These are phyloP conservation scores for Lathronympha strigana DNA, from an alignment of 2,888 invertebrate species.

Conservation along the genomic window DNA sequence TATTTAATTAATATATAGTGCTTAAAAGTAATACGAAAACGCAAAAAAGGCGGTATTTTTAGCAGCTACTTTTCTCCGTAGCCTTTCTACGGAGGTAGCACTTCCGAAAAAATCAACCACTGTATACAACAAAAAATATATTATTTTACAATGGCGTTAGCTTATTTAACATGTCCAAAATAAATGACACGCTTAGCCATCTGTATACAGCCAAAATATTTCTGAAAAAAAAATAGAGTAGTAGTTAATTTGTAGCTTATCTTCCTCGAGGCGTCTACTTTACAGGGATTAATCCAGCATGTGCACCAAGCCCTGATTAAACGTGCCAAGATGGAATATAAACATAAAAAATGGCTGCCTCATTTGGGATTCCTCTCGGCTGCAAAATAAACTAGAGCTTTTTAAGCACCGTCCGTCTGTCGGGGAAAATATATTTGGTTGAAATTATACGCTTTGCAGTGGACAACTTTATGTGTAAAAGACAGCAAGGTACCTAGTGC, in stretches of 20 bases:
- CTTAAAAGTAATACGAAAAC: too few relatives aligned
- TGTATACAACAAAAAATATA: too few relatives aligned
- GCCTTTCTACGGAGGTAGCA: too few relatives aligned
- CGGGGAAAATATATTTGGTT: slow-evolving; percentile 56
- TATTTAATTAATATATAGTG: too few relatives aligned
- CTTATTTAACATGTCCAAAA: too few relatives aligned
- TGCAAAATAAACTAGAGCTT: slow-evolving; percentile 55
- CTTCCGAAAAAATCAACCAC: too few relatives aligned
- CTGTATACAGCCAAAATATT: too few relatives aligned
- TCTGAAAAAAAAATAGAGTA: background rate
- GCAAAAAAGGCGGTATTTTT: too few relatives aligned
- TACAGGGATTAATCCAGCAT: slow-evolving; percentile 44
- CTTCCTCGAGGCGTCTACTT: slow-evolving; percentile 42
- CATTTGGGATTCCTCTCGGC: slow-evolving; percentile 58
- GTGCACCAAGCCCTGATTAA: slow-evolving; percentile 40
- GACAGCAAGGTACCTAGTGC: slow-evolving; percentile 7
- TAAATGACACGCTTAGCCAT: too few relatives aligned
- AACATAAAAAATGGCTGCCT: slow-evolving; percentile 48
- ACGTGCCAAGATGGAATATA: slow-evolving; percentile 41
- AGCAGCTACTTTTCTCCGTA: too few relatives aligned
- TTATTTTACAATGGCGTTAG: too few relatives aligned
- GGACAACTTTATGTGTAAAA: slow-evolving; percentile 48
- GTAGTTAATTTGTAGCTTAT: slow-evolving; percentile 23
- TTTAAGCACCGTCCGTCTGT: slow-evolving; percentile 49
- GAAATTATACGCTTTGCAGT: slow-evolving; percentile 53